Evolutionary conservation across 2,888 invertebrate genomes (phyloP), one percentile per base, ranked within the genome.

Genomic region (Oxytorus armatus): DNA sequence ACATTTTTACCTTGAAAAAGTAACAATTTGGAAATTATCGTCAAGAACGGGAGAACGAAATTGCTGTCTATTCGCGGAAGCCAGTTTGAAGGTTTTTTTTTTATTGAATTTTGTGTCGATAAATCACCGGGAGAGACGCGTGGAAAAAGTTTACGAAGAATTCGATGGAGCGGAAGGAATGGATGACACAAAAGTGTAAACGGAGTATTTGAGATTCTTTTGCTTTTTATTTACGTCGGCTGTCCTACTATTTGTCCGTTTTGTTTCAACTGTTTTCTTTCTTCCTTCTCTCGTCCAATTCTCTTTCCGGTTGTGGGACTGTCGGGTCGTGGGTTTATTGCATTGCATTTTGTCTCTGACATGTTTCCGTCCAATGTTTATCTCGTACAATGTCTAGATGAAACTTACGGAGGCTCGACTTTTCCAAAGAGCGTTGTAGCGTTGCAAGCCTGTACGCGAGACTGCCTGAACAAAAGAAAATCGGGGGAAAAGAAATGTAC

Each of bases 181-280:
- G 70, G 49, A 75, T 57, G 57, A 39, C 55, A 65, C 49, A 18
- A 57, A 74, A 49, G 69, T 65, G 79, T 75, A 59, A 75, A 61
- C n/a, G 25, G 47, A 63, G 39, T 63, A 63, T 70, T 49, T 65
- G 33, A 69, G 63, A 49, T 72, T 47, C 55, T 69, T 18, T n/a
- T 47, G 18, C 7, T 53, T 36, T 39, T 57, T 14, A 18, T 59
- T 29, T 21, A 1, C 14, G 14, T 44, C 44, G 3, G 8, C 49
- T 16, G 16, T 10, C 25, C 11, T 7, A 53, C 4, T 14, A 2
- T 39, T 39, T 29, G 11, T 29, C 7, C 16, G 21, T 55, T 25
- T 55, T 36, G 33, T 29, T 49, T 36, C 5, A 4, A 10, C 23
- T 29, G 21, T 39, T 16, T 63, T 61, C 10, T 18, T 16, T 57